Base-by-base conservation (phyloP, 2,888 invertebrate species). In the Galeopsomyia nigrocyanea region DNA sequence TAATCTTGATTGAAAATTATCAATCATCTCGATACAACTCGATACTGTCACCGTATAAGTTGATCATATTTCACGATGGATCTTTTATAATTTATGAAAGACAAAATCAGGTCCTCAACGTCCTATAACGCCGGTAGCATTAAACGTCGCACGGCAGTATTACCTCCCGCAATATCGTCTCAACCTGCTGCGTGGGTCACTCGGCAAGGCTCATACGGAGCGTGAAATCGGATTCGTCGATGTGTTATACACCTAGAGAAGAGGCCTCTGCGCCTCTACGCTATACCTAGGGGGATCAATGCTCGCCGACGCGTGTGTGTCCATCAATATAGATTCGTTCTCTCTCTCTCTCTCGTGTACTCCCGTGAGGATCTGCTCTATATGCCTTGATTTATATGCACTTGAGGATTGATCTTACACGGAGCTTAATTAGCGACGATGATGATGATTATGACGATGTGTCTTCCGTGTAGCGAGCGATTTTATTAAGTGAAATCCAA, bases 201-300 rank as follows among this genome's bases (percentile, higher is more conserved):
- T 53, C 53, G 62, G 77, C 61, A 21, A 19, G 19, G 14, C 16
- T 51, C 47, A 78, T 78, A 78, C 78, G 79, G 75, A 82, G 79
- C 83, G 80, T 82, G 81, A 83, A 82, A 83, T 83, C 81, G 79
- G 80, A 79, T 81, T 80, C 77, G 77, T 78, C 76, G 75, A 77
- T 75, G 77, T 77, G 63, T 76, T 77, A 76, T 78, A 77, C 76
- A 21, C 39, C 39, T 7, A 39, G 7, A 13, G 39, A 9, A 13
- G n/a, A 39, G 39, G 13, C 10, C 10, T 39, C 13, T 47, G 17
- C 51, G 55, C n/a, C n/a, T n/a, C n/a, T n/a, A n/a, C 10, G 51
- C 49, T 22, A 22, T 13, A 50, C 39, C 31, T 21, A 55, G 19
- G 71, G 21, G 79, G 79, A 82, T 80, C 80, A 78, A 79, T 79